Conservation (phyloP, 2,797 vertebrate genomes). For the Neosilurus hyrtlii region DNA sequence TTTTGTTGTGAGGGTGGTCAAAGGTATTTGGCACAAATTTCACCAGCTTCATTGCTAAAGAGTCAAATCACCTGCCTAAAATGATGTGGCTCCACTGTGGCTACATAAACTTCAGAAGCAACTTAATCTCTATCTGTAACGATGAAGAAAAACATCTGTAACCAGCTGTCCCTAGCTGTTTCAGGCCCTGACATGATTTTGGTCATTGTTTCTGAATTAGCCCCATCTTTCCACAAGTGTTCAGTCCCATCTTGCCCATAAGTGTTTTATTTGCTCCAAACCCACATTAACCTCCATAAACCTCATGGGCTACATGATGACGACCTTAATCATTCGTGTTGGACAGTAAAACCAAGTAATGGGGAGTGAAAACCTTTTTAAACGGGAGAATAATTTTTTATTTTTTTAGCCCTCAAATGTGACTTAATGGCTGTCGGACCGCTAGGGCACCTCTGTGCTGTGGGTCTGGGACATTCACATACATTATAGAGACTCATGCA, state of each 20-base stretch:
- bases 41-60: constrained; percentile 1
- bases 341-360: neutral
- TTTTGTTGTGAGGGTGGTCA: constrained; percentile 27
- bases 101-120: neutral
- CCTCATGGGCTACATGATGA: constrained; percentile 1
- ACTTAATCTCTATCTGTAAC: neutral
- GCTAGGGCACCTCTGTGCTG: constrained; percentile 5
- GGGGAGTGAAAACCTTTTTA: neutral
- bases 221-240: neutral
- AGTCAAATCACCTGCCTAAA: neutral
- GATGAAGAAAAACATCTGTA: neutral
- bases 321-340: neutral
- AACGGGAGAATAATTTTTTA: neutral
- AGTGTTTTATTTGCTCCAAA: constrained; percentile 1
- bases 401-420: constrained; percentile 1
- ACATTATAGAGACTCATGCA: constrained; percentile 27
- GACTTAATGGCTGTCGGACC: constrained; percentile 9
- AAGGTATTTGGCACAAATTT: constrained; percentile 12
- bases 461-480: neutral
- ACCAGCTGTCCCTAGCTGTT: neutral
- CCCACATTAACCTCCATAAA: neutral
- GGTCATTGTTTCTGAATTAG: neutral
- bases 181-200: neutral
- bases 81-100: neutral
- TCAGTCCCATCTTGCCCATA: neutral